phyloP scores from a whole-genome alignment of 2,888 invertebrate species.

The Peribatodes rhomboidaria region DNA sequence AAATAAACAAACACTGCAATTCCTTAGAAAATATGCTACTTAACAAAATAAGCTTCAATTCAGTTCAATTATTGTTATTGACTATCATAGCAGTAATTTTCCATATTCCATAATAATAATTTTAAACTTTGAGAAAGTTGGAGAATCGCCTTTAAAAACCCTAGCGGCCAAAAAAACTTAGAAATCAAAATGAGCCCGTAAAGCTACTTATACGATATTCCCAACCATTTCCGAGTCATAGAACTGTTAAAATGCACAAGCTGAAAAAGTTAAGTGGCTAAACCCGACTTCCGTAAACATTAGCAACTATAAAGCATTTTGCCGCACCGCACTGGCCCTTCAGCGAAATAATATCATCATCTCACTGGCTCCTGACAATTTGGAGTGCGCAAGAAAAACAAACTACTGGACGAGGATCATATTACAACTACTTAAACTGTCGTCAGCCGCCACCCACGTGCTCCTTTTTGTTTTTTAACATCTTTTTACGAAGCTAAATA shows the following conservation, averaged over 20 bases:
- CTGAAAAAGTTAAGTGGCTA: slow-evolving; percentile 47
- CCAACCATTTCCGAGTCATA: not conserved
- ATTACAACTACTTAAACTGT: slow-evolving; percentile 85
- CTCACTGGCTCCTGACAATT: slow-evolving; percentile 76
- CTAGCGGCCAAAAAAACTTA: not conserved
- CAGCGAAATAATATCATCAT: slow-evolving; percentile 72
- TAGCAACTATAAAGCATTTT: slow-evolving; percentile 53
- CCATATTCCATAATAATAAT: not conserved
- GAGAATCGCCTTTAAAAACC: not conserved
- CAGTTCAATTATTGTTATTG: no score
- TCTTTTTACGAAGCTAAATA: slow-evolving; percentile 79
- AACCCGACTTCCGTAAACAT: slow-evolving; percentile 60
- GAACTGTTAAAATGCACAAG: not conserved
- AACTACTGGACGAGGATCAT: slow-evolving; percentile 76
- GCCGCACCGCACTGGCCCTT: slow-evolving; percentile 52
- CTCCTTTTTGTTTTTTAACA: slow-evolving; percentile 73
- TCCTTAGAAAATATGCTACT: no score
- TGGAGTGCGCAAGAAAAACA: slow-evolving; percentile 76
- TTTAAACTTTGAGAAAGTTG: not conserved
- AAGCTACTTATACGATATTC: slow-evolving; percentile 20
- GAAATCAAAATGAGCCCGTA: slow-evolving; percentile 13
- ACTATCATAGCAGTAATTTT: no score
- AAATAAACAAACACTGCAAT: no score
- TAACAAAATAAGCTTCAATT: no score
- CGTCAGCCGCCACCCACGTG: slow-evolving; percentile 82